These are phyloP conservation scores for Kradibia gibbosae DNA, from an alignment of 1,140 invertebrate genomes.

Conservation along the genomic window DNA sequence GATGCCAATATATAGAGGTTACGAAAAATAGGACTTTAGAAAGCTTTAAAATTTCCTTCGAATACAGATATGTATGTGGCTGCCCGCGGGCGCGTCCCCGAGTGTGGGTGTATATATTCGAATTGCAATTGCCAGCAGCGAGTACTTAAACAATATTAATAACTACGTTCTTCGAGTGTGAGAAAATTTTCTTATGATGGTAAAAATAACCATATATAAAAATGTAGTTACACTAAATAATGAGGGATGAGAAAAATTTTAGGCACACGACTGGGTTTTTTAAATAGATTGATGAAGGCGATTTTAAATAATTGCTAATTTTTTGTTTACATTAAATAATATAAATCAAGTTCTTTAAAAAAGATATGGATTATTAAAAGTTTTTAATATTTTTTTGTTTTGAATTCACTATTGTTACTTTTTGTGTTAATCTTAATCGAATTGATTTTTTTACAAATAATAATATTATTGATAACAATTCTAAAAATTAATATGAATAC, in stretches of 20 bases:
- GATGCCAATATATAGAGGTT: constrained; percentile 11
- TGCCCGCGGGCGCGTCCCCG: too few species aligned
- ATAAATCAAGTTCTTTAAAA: not conserved
- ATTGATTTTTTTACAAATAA: constrained; percentile 10
- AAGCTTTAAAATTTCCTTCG: not conserved
- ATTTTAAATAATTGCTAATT: constrained; percentile 16
- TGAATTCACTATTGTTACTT: constrained; percentile 7
- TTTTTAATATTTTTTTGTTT: not conserved
- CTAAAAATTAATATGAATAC: constrained; percentile 17
- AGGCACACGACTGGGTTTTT: constrained; percentile 14
- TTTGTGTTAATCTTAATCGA: not conserved
- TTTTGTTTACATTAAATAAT: constrained; percentile 13
- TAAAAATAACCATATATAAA: constrained; percentile 38
- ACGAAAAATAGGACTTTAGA: not conserved
- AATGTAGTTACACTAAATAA: not conserved
- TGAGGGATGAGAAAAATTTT: not conserved
- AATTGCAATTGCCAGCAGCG: not conserved
- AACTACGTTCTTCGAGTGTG: not conserved
- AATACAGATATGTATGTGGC: not conserved
- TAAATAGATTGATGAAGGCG: constrained; percentile 19
- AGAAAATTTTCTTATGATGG: constrained; percentile 1
- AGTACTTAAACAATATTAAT: not conserved
- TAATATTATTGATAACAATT: not conserved
- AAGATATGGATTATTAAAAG: not conserved
- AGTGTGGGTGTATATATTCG: too few species aligned